These are phyloP conservation scores for Nephila pilipes DNA, from an alignment of 1,140 invertebrate species.

Conservation along the genomic window DNA sequence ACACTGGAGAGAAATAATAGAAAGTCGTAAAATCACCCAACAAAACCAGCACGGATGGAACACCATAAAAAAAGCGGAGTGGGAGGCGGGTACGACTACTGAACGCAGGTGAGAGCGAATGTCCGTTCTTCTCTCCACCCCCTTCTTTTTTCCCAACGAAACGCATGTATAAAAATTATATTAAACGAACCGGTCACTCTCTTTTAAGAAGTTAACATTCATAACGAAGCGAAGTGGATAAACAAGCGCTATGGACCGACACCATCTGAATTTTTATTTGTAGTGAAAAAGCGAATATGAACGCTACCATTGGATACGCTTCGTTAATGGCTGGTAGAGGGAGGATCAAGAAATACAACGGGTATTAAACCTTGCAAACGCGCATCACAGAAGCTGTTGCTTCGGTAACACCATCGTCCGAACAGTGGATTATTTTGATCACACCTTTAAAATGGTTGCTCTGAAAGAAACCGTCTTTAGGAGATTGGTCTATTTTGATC, in stretches of 20 bases:
- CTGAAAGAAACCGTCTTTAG: background rate
- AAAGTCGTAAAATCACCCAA: conserved; percentile 69
- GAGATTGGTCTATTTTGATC: too few species aligned
- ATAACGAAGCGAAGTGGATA: background rate
- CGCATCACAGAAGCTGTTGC: background rate
- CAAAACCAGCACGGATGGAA: conserved; percentile 60
- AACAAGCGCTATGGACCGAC: background rate
- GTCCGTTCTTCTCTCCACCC: conserved; percentile 51
- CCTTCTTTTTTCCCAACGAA: conserved; percentile 21
- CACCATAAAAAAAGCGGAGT: conserved; percentile 11
- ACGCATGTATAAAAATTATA: conserved; percentile 28
- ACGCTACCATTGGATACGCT: conserved; percentile 50
- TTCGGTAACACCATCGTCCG: too few species aligned
- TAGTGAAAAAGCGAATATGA: background rate
- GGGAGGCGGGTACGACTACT: conserved; percentile 58
- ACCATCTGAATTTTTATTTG: conserved; percentile 21
- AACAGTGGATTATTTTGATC: background rate
- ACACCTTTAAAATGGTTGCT: background rate
- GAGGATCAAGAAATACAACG: background rate
- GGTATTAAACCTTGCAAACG: background rate
- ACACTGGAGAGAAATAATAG: conserved; percentile 56
- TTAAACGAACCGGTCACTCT: conserved; percentile 48
- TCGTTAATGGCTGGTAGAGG: conserved; percentile 4
- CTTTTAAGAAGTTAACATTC: conserved; percentile 23
- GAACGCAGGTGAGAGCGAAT: conserved; percentile 43